These are phyloP conservation scores for Cisticola juncidis DNA, from an alignment of 2,113 vertebrate species.

Conservation along the genomic window DNA sequence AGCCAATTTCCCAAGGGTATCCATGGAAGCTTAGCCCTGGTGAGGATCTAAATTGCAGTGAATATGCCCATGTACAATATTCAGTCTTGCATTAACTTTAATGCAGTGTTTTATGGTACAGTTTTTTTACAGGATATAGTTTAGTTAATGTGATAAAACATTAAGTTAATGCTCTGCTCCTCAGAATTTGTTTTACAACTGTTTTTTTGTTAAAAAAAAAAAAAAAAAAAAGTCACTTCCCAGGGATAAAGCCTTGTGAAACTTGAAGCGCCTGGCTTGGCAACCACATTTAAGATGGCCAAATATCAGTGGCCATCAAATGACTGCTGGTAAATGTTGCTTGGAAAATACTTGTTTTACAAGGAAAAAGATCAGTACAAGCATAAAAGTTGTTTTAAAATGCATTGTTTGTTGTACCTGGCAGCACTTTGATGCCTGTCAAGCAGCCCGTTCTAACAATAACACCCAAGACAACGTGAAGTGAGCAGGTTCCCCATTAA, in stretches of 20 bases:
- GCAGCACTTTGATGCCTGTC: not conserved
- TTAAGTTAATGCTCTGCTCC: not conserved
- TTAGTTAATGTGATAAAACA: not conserved
- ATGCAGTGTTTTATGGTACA: not conserved
- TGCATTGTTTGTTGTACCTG: not conserved
- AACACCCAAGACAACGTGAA: not conserved
- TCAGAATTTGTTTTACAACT: not conserved
- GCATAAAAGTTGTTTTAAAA: not conserved
- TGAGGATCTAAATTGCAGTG: not conserved
- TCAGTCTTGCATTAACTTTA: not conserved
- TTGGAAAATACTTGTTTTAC: not conserved
- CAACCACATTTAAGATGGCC: not conserved
- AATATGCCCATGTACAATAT: not conserved
- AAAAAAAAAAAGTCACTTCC: not conserved
- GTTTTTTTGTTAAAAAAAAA: not conserved
- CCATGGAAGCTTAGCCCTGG: not conserved
- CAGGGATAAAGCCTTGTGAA: not conserved
- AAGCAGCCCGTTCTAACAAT: not conserved
- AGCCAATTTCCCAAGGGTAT: not conserved
- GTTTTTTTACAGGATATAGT: not conserved
- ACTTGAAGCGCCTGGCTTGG: not conserved
- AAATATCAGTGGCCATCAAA: not conserved
- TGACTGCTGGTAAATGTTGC: not conserved
- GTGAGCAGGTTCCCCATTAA: not conserved
- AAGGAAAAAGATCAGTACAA: not conserved